A percentile compares a stretch with the other conserved stretches of the same genome.
Evolutionary conservation across 2,113 vertebrate genomes (phyloP).

Genomic region (Cyprinus carpio): DNA sequence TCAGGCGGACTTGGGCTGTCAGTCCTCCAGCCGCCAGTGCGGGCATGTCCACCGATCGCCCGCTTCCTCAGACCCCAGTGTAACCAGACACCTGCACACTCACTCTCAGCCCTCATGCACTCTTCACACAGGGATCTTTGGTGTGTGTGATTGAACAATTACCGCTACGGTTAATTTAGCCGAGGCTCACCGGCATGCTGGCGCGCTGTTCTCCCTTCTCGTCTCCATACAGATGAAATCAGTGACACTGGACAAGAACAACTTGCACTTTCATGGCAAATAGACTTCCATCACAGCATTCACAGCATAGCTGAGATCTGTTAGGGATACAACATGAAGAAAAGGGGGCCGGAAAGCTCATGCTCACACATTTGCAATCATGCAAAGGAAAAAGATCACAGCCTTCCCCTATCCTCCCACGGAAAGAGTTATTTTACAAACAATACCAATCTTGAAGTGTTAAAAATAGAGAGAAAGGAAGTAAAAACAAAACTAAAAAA

Average conservation of each 20-base stretch:
- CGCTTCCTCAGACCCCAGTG: constrained; percentile 50
- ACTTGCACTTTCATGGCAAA: constrained; percentile 76
- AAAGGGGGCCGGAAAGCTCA: constrained; percentile 10
- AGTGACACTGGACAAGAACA: constrained; percentile 68
- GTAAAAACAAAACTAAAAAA: constrained; percentile 14
- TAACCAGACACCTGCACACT: constrained; percentile 68
- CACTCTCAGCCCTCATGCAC: constrained; percentile 57
- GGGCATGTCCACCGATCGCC: constrained; percentile 61
- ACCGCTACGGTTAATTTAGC: constrained; percentile 72
- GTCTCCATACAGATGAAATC: constrained; percentile 67
- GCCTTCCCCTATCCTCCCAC: neutral
- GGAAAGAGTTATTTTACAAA: constrained; percentile 26
- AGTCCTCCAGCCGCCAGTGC: constrained; percentile 64
- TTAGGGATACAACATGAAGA: constrained; percentile 52
- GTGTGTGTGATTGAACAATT: constrained; percentile 73
- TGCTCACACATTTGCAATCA: constrained; percentile 34
- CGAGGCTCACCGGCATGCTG: constrained; percentile 59
- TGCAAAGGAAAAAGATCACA: constrained; percentile 31
- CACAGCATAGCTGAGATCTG: constrained; percentile 66
- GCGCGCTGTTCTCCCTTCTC: constrained; percentile 54
- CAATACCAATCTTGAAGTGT: constrained; percentile 3
- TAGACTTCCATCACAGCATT: constrained; percentile 70
- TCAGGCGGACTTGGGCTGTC: constrained; percentile 36
- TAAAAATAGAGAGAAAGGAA: neutral
- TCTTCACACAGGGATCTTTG: constrained; percentile 62